Evolutionary conservation across 2,888 invertebrate species (phyloP), one percentile per base, ranked within the genome.

Genomic region (Lordiphosa andalusiaca): DNA sequence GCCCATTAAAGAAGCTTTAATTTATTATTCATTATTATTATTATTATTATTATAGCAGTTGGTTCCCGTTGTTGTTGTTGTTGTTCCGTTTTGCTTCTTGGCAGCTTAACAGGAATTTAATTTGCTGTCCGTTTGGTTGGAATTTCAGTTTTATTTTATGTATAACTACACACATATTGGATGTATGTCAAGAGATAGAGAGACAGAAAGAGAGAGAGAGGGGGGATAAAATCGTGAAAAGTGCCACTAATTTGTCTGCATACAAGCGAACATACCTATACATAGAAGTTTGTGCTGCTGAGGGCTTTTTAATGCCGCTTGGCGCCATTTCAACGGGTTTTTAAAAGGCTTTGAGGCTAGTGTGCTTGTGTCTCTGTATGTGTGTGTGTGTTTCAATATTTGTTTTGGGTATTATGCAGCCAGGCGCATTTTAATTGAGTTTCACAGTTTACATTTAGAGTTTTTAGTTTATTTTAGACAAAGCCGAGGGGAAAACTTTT

Each of bases 391-490:
- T 52, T 16, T 51, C 53, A 53, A 44, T 49, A 61, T 71, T 65
- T 72, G 66, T 53, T 61, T 61, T 60, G 53, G 19, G 35, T 16
- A 65, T 65, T 65, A 68, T 66, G 60, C 64, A 57, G 49, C 51
- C 49, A 59, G 47, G 39, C 38, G 46, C 48, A 64, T 37, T 67
- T 74, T 74, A 82, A 82, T 78, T 75, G 68, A 70, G 68, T 78
- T 74, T 59, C 46, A 37, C 50, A 65, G 47, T 59, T 64, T 23
- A 30, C 30, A 19, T 13, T 44, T 33, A 12, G 38, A 21, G 35
- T 19, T n/a, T 19, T 21, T 23, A 41, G 36, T 52, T 60, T 44
- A 52, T 37, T 48, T 55, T 37, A 13, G 9, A 3, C 9, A 1
- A 19, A 16, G 30, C 51, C 12, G 37, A 36, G 10, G 6, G 6